phyloP scores from a whole-genome alignment of 2,888 invertebrate species.

The Graphium colonna region DNA sequence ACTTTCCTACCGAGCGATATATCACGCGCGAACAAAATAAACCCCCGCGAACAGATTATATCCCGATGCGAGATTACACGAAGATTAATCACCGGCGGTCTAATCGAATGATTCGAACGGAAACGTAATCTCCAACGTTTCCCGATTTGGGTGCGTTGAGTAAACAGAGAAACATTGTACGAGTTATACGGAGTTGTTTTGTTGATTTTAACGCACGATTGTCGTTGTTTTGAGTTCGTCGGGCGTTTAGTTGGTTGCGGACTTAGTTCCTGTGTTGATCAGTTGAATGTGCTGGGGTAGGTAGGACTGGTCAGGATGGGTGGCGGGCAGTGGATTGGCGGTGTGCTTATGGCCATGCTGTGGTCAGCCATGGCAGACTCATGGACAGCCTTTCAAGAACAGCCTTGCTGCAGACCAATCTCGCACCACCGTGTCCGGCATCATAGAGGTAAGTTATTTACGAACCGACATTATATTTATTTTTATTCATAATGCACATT shows the following conservation, averaged over 20 bases:
- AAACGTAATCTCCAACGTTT: constrained; percentile 53
- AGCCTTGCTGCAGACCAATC: constrained; percentile 82
- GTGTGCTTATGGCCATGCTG: constrained; percentile 56
- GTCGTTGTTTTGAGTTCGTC: constrained; percentile 38
- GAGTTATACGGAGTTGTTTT: constrained; percentile 60
- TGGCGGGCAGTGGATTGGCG: constrained; percentile 50
- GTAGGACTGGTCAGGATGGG: constrained; percentile 49
- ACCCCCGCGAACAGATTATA: constrained; percentile 66
- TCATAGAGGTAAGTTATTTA: constrained; percentile 77
- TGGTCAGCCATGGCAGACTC: constrained; percentile 80
- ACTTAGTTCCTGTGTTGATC: constrained; percentile 39
- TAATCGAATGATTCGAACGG: constrained; percentile 47
- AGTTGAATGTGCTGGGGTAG: constrained; percentile 49
- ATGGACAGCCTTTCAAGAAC: constrained; percentile 83
- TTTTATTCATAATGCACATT: no score
- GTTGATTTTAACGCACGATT: constrained; percentile 49
- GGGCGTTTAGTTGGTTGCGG: constrained; percentile 38
- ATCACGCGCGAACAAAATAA: constrained; percentile 63
- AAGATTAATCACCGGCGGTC: constrained; percentile 65
- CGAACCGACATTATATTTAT: no score
- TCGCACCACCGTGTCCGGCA: constrained; percentile 81
- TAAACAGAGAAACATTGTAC: constrained; percentile 67
- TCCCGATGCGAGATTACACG: constrained; percentile 67
- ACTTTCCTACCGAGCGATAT: constrained; percentile 67
- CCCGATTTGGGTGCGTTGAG: constrained; percentile 59